phyloP scores from a whole-genome alignment of 1,140 invertebrate genomes.

The Bombus haemorrhoidalis region DNA sequence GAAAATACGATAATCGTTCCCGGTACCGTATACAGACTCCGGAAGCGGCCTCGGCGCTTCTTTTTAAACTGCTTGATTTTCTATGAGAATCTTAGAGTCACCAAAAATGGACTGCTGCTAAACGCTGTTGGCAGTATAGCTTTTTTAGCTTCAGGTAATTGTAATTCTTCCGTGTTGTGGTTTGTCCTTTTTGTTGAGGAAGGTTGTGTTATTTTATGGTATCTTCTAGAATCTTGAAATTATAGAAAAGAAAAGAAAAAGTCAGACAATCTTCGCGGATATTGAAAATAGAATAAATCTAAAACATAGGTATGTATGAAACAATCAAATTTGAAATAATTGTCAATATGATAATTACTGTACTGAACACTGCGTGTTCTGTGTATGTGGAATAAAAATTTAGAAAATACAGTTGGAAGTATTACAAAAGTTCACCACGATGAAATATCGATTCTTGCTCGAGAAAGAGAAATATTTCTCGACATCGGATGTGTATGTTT shows the following conservation, averaged over 20 bases:
- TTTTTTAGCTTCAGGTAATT: neutral
- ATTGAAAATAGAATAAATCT: too few species aligned
- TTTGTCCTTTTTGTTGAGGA: neutral
- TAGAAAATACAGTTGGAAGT: neutral
- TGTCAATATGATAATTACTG: too few species aligned
- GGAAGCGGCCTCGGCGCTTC: neutral
- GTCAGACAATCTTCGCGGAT: too few species aligned
- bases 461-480: neutral
- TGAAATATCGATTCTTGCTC: neutral
- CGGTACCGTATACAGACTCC: neutral
- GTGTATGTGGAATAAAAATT: too few species aligned
- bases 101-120: neutral
- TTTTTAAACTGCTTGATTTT: constrained; percentile 26
- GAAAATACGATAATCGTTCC: constrained; percentile 32
- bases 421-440: neutral
- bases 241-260: too few species aligned
- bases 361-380: neutral
- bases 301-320: too few species aligned
- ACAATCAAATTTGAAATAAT: too few species aligned
- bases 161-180: neutral
- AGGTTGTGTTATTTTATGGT: neutral
- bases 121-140: neutral
- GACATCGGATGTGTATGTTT: neutral
- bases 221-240: too few species aligned
- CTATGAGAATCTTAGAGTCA: neutral